These are phyloP conservation scores for Halcyon senegalensis DNA, from an alignment of 2,113 vertebrate genomes.

Conservation along the genomic window DNA sequence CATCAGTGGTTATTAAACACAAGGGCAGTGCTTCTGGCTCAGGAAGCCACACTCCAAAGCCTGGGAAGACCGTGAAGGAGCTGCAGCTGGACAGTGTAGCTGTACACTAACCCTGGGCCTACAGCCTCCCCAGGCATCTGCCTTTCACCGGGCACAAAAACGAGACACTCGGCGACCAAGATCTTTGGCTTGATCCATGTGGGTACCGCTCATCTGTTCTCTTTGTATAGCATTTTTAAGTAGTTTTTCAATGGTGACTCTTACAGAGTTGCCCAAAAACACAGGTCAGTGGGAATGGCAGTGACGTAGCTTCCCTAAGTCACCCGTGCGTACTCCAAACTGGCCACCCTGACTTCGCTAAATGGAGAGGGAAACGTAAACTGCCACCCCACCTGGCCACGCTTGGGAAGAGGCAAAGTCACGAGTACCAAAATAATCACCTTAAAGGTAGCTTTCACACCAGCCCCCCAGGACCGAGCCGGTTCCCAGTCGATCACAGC, in stretches of 20 bases:
- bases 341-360: neutral
- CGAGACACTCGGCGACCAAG: neutral
- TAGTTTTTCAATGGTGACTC: neutral
- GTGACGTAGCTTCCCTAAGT: neutral
- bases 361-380: neutral
- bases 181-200: neutral
- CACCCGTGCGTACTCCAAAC: neutral
- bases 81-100: fast-evolving
- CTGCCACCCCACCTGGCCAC: neutral
- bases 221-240: neutral
- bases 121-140: fast-evolving
- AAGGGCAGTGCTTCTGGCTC: neutral
- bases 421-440: neutral
- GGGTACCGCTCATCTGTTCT: fast-evolving
- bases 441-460: neutral
- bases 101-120: fast-evolving
- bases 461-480: neutral
- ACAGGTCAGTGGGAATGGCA: neutral
- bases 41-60: neutral
- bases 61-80: neutral
- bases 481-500: too few species aligned
- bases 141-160: neutral
- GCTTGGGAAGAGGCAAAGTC: neutral
- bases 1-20: neutral
- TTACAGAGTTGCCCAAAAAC: neutral